These are phyloP conservation scores for Hoplias malabaricus DNA, from an alignment of 2,113 vertebrate species.

Conservation along the genomic window DNA sequence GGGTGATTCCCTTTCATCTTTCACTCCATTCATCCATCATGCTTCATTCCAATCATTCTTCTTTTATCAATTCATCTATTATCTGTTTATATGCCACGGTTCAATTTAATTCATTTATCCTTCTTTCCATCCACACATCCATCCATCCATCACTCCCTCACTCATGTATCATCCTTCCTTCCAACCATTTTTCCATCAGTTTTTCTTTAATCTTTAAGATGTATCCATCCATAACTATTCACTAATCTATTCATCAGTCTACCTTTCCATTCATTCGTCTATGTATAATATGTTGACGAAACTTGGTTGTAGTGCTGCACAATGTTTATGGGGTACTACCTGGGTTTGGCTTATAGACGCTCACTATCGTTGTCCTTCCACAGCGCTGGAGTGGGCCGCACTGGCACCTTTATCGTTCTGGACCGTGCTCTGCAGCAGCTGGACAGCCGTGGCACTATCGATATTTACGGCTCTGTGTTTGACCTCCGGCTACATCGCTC, in stretches of 20 bases:
- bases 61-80: too few species aligned
- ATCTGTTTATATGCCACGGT: too few species aligned
- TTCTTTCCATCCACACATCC: neutral
- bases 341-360: neutral
- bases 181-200: too few species aligned
- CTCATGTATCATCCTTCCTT: too few species aligned
- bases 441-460: conserved; percentile 83
- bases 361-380: conserved; percentile 33
- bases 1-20: too few species aligned
- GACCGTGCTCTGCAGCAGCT: conserved; percentile 91
- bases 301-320: neutral
- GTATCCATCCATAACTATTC: too few species aligned
- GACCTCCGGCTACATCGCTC: conserved; percentile 90
- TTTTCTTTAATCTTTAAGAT: too few species aligned
- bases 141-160: neutral
- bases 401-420: conserved; percentile 92
- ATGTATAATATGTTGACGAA: too few species aligned
- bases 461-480: conserved; percentile 88
- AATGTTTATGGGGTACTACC: neutral
- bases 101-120: too few species aligned
- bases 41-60: too few species aligned
- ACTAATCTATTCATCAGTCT: too few species aligned
- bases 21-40: too few species aligned
- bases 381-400: conserved; percentile 92
- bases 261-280: conserved; percentile 4